Base-by-base conservation (phyloP, 2,888 invertebrate species). In the Pyrrhosoma nymphula region DNA sequence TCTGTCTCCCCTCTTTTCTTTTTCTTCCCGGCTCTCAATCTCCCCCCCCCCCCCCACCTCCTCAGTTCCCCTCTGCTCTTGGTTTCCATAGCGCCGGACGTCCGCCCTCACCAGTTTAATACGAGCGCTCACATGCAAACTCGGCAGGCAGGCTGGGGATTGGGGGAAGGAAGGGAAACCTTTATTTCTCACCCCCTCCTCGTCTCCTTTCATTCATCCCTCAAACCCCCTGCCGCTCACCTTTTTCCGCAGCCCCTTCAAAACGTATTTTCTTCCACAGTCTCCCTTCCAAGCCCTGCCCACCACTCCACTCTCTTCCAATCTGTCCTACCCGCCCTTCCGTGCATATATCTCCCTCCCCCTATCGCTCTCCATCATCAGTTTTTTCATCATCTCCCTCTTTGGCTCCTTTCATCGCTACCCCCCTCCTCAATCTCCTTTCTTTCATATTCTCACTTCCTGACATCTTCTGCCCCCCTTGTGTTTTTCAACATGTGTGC, bases 81-180 rank as follows among this genome's bases (percentile, higher is more conserved):
- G 63, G 93, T 93, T 93, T 47, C 93, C 93, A 93, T 93, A 75
- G 93, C 69, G 69, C 93, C 75, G 93, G 93, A 75, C 75, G 35
- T 93, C 60, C 93, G 39, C 93, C 47, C 69, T 63, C 47, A 75
- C 93, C 69, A 39, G 63, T 75, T 75, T 75, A 93, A 75, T 75
- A 93, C 93, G 63, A 39, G 93, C 93, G 93, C 93, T 93, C 69
- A 93, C 63, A 75, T 93, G 55, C 93, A 93, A 93, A 93, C 93
- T 93, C 93, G 91, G 30, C 82, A 35, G 35, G 47, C 47, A 8
- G 47, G 47, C 47, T 4, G 8, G 47, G 47, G 47, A 47, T 4
- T 2, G 47, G 8, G 47, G 30, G 82, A 30, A 2, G 82, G 35
- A 82, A n/a, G 82, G 91, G 23, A 60, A 56, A 60, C 60, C 20